Evolutionary conservation across 1,140 invertebrate genomes (phyloP).

Genomic region (Colletes gigas): DNA sequence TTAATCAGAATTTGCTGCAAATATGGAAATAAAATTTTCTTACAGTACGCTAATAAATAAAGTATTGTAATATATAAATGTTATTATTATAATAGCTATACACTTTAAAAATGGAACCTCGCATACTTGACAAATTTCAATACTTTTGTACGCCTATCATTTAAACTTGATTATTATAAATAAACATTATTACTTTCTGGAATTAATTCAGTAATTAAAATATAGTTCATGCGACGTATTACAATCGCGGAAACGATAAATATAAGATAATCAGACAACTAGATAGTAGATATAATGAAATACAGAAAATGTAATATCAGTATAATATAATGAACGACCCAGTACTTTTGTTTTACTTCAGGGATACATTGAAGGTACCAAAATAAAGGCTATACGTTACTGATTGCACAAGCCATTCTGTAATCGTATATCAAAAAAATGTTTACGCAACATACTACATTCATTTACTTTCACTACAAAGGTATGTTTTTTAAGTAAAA

Average conservation of each 20-base stretch:
- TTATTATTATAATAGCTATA: slow-evolving; percentile 14
- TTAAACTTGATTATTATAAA: slow-evolving; percentile 32
- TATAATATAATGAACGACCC: slow-evolving; percentile 30
- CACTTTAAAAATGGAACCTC: slow-evolving; percentile 43
- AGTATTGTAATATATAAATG: slow-evolving; percentile 12
- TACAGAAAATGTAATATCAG: slow-evolving; percentile 39
- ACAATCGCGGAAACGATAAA: slow-evolving; percentile 37
- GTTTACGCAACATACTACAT: slow-evolving; percentile 43
- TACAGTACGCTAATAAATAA: slow-evolving; percentile 44
- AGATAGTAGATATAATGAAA: slow-evolving; percentile 54
- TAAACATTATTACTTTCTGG: slow-evolving; percentile 15
- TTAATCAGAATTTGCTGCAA: not conserved
- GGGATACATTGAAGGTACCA: slow-evolving; percentile 37
- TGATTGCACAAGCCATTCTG: slow-evolving; percentile 51
- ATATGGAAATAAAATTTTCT: not conserved
- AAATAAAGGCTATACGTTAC: slow-evolving; percentile 46
- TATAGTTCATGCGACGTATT: slow-evolving; percentile 8
- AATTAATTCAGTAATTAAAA: slow-evolving; percentile 10
- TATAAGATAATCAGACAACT: slow-evolving; percentile 55
- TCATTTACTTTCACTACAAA: slow-evolving; percentile 50
- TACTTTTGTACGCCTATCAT: slow-evolving; percentile 16
- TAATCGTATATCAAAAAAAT: slow-evolving; percentile 40
- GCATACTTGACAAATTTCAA: slow-evolving; percentile 2
- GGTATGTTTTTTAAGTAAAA: slow-evolving; percentile 26
- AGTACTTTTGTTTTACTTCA: slow-evolving; percentile 22